These are phyloP conservation scores for Antheraea pernyi DNA, from an alignment of 1,140 invertebrate genomes.

Conservation along the genomic window DNA sequence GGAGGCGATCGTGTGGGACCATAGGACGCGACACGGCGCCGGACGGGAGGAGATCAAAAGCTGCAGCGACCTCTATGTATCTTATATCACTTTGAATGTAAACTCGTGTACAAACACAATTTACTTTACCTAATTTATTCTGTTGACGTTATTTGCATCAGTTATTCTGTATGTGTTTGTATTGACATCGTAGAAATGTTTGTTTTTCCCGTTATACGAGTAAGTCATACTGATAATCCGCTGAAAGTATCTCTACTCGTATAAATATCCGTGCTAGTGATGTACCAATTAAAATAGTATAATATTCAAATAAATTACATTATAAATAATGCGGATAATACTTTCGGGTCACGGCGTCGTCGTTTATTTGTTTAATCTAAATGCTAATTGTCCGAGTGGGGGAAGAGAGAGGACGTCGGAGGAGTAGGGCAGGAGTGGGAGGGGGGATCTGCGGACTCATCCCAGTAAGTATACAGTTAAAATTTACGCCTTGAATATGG, in stretches of 20 bases:
- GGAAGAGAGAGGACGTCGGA: background rate
- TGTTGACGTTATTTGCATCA: background rate
- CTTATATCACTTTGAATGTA: background rate
- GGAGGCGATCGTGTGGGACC: too few species aligned
- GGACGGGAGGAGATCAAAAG: too few species aligned
- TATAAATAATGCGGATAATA: conserved; percentile 44
- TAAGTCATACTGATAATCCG: too few species aligned
- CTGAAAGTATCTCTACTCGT: background rate
- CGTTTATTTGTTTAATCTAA: conserved; percentile 59
- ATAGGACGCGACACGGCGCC: too few species aligned
- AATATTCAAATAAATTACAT: conserved; percentile 24
- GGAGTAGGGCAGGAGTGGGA: conserved; percentile 7
- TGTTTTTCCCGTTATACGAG: too few species aligned
- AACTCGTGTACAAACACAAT: background rate
- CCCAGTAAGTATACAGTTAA: conserved; percentile 14
- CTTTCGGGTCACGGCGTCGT: conserved; percentile 38
- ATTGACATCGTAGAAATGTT: too few species aligned
- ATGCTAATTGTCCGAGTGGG: conserved; percentile 41
- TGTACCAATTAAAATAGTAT: conserved; percentile 11
- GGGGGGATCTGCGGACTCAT: conserved; percentile 14
- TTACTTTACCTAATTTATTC: background rate
- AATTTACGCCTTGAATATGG: conserved; percentile 16
- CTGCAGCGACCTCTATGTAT: too few species aligned
- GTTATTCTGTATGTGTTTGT: too few species aligned
- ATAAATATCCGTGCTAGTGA: background rate